Base-by-base conservation (phyloP, 2,888 invertebrate genomes). In the Platycheirus rosarum region DNA sequence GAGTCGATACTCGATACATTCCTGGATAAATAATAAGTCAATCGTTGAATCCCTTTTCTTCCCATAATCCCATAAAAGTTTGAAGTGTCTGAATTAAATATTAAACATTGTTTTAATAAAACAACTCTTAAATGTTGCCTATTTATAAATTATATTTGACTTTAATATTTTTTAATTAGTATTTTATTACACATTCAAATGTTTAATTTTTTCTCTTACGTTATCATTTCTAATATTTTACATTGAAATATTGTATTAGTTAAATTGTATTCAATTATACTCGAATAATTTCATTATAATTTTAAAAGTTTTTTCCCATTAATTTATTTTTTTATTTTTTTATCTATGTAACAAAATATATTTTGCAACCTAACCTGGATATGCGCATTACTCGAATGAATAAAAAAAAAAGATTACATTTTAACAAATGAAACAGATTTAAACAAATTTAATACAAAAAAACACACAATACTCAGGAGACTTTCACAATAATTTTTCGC, bases 81-180 rank as follows among this genome's bases (percentile, higher is more conserved):
- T n/a, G n/a, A n/a, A n/a, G n/a, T n/a, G n/a, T n/a, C n/a, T n/a
- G n/a, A n/a, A n/a, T 23, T 23, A 6, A 23, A 23, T 11, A 4
- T 20, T 11, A 4, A 20, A 6, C n/a, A 2, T 48, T 6, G 7
- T 46, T 29, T 13, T 20, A 70, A 55, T 55, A 23, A 62, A 32
- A 51, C 20, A 26, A 18, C 3, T 29, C 0, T 40, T 49, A 18
- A 71, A 53, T 46, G 66, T 46, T 57, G 49, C 63, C 68, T 82
- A 77, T 63, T 76, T 77, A 82, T 82, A 82, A 80, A 80, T 80
- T 70, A 70, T 70, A 65, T 76, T 60, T 80, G 80, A 80, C 53
- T 80, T 80, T 80, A 75, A 75, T 78, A 60, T 76, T n/a, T n/a
- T n/a, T 80, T 80, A 80, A 75, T 78, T 66, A 68, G 71, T 80